A percentile compares a stretch with the other conserved stretches of the same genome.
Evolutionary conservation across 1,140 invertebrate species (phyloP).

Genomic region (Cardiocondyla obscurior): DNA sequence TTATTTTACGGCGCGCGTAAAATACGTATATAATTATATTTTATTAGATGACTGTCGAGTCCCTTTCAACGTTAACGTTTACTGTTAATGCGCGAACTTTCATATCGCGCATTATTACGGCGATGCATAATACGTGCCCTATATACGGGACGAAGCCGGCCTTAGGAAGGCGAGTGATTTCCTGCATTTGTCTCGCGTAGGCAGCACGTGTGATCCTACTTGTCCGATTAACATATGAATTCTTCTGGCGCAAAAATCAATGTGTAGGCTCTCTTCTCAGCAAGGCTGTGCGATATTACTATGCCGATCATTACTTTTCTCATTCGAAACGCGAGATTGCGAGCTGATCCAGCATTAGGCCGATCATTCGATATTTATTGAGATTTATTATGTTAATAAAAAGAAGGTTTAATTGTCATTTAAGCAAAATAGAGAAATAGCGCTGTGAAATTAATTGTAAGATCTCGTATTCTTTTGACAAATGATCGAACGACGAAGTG

Average conservation of each 20-base stretch:
- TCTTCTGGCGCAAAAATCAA: constrained; percentile 17
- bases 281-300: neutral
- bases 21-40: constrained; percentile 11
- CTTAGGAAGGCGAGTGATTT: constrained; percentile 59
- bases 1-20: neutral
- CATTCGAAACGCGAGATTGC: neutral
- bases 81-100: constrained; percentile 41
- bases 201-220: constrained; percentile 26
- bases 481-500: neutral
- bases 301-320: neutral
- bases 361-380: neutral
- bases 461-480: neutral
- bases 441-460: too few species aligned
- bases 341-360: neutral
- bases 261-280: neutral
- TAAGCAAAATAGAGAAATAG: neutral
- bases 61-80: constrained; percentile 1
- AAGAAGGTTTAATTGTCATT: neutral
- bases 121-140: constrained; percentile 60
- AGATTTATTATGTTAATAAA: neutral
- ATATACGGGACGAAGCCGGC: constrained; percentile 45
- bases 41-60: neutral
- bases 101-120: constrained; percentile 48
- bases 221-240: constrained; percentile 42
- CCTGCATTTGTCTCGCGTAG: constrained; percentile 52